Evolutionary conservation across 2,797 vertebrate species (phyloP).

Genomic region (Heteromormyrus szaboi): DNA sequence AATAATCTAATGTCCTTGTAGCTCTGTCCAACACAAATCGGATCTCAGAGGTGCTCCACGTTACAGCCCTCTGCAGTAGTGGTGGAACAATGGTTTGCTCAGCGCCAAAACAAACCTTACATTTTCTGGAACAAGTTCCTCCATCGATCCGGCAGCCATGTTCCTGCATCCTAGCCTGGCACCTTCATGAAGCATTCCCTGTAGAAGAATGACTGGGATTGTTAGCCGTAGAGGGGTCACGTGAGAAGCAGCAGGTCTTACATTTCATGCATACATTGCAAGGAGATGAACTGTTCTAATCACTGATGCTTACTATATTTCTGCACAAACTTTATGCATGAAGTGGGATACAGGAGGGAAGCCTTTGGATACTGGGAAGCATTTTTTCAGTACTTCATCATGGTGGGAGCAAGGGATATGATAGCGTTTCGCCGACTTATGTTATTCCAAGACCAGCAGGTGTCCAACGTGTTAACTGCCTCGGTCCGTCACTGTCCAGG

Average conservation of each 20-base stretch:
- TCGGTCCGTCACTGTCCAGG: slow-evolving; percentile 29
- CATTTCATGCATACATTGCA: neutral
- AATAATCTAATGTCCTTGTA: neutral
- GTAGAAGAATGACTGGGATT: neutral
- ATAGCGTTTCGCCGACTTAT: neutral
- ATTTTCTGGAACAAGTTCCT: neutral
- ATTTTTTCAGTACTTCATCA: neutral
- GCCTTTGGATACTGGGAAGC: neutral
- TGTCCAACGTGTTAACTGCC: neutral
- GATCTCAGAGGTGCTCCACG: neutral
- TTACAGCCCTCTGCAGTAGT: neutral
- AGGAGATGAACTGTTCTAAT: neutral
- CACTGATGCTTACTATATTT: neutral
- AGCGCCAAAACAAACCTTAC: neutral
- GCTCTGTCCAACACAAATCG: neutral
- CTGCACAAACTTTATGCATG: neutral
- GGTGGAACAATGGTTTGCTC: neutral
- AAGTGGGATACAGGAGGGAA: neutral
- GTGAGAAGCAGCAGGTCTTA: neutral
- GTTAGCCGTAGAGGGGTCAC: neutral
- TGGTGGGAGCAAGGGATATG: neutral
- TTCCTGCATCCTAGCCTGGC: neutral
- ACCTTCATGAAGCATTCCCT: neutral
- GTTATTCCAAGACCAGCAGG: neutral
- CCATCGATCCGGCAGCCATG: neutral